Evolutionary conservation across 2,888 invertebrate species (phyloP).

Genomic region (Cyclophora punctaria): DNA sequence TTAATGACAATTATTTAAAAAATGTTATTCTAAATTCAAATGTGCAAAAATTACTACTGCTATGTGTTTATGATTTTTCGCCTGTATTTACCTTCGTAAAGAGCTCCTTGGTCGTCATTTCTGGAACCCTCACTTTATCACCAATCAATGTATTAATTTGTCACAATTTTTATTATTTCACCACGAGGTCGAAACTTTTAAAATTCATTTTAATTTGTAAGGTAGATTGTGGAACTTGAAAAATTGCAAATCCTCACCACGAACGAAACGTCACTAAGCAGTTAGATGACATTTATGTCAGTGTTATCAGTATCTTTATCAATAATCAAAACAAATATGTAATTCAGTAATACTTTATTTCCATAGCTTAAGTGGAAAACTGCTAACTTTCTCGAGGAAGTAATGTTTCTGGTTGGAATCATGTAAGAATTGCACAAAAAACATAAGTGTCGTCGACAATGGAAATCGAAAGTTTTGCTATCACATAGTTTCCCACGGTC

Average conservation of each 20-base stretch:
- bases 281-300: conserved; percentile 49
- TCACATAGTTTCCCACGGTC: conserved; percentile 50
- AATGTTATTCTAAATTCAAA: conserved; percentile 9
- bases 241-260: conserved; percentile 46
- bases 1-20: too few species aligned
- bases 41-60: too few species aligned
- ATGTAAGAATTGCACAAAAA: conserved; percentile 39
- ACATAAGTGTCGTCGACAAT: conserved; percentile 34
- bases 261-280: conserved; percentile 64
- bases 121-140: conserved; percentile 1
- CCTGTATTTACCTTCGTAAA: conserved; percentile 63
- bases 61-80: neutral
- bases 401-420: conserved; percentile 41
- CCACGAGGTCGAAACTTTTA: conserved; percentile 46
- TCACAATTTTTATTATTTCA: conserved; percentile 43
- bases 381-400: conserved; percentile 31
- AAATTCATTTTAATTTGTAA: conserved; percentile 56
- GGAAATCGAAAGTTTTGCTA: conserved; percentile 51
- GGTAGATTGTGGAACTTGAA: conserved; percentile 44
- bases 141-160: too few species aligned
- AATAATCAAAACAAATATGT: conserved; percentile 19
- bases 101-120: conserved; percentile 69
- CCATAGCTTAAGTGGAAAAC: conserved; percentile 19
- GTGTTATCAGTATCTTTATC: conserved; percentile 44
- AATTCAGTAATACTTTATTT: neutral